Evolutionary conservation across 2,797 vertebrate genomes (phyloP), one percentile per base, ranked within the genome.

Genomic region (Spizella passerina): DNA sequence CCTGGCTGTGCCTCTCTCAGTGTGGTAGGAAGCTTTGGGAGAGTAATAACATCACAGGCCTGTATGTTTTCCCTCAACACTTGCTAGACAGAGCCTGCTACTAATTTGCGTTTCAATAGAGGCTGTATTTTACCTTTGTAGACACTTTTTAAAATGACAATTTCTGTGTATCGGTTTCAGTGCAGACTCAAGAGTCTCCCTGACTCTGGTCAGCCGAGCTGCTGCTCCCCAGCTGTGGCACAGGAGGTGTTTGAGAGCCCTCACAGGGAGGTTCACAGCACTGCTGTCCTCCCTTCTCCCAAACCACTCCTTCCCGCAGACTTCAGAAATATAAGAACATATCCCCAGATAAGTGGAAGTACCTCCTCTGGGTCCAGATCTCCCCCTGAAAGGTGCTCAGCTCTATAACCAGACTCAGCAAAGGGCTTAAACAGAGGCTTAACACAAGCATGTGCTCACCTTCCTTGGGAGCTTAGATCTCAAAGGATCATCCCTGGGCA

Each of bases 1-100:
- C 55, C 87, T 63, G 66, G 50, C 85, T 94, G 89, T 75, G 76
- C 38, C 61, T 94, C 88, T 93, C 43, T 44, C 69, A 72, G 57
- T 43, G 82, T 77, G 55, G 36, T 32, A 72, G 72, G 69, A 87
- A 92, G 93, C 55, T 83, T 85, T 81, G 70, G 59, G 69, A 93
- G 65, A 78, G 50, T 59, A 78, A 63, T 89, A 94, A 93, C 38
- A 85, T 44, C 72, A 44, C 1, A 2, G 55, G 39, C 43, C 68
- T 68, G 49, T 12, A 82, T 15, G 29, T 49, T 82, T 80, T 64
- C 78, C 84, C 65, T 61, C 29, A 63, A 63, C 26, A 15, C 36
- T 81, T 3, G 1, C 53, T 61, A 59, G 84, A 89, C 69, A 78
- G 34, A 93, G 26, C 22, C 65, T 85, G 79, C 53, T 59, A 69